A percentile compares a stretch with the other conserved stretches of the same genome.
These are phyloP conservation scores for Habropoda laboriosa DNA, from an alignment of 1,140 invertebrate genomes.

Conservation along the genomic window DNA sequence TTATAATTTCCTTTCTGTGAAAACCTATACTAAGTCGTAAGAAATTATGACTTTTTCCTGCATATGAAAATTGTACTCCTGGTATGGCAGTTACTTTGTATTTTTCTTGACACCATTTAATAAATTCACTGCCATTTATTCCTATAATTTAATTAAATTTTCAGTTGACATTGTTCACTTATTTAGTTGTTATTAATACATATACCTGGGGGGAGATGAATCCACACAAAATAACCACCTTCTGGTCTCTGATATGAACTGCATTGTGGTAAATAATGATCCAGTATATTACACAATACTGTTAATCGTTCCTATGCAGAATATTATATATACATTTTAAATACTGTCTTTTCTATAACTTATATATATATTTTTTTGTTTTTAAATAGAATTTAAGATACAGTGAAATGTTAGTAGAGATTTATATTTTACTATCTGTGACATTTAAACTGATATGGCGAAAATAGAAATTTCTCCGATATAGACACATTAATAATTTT, in stretches of 20 bases:
- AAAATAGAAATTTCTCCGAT: neutral
- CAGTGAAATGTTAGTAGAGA: neutral
- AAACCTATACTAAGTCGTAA: slow-evolving; percentile 82
- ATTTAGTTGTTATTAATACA: neutral
- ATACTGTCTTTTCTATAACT: neutral
- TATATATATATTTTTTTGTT: neutral
- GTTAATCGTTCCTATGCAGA: slow-evolving; percentile 78
- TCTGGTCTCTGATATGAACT: slow-evolving; percentile 79
- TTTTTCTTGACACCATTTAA: slow-evolving; percentile 76
- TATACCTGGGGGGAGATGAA: slow-evolving; percentile 78
- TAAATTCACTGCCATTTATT: slow-evolving; percentile 73
- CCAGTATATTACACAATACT: slow-evolving; percentile 75
- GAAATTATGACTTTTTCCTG: slow-evolving; percentile 74
- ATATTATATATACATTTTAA: neutral
- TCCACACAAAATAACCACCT: slow-evolving; percentile 85
- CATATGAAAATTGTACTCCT: slow-evolving; percentile 79
- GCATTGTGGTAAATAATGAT: slow-evolving; percentile 76
- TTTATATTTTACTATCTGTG: slow-evolving; percentile 7
- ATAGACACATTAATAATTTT: neutral
- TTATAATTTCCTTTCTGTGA: slow-evolving; percentile 71
- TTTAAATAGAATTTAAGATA: neutral
- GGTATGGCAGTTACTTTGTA: slow-evolving; percentile 80
- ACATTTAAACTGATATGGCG: neutral
- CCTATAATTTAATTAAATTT: slow-evolving; percentile 55
- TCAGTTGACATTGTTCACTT: neutral